phyloP scores from a whole-genome alignment of 2,113 vertebrate species.

The Struthio camelus region DNA sequence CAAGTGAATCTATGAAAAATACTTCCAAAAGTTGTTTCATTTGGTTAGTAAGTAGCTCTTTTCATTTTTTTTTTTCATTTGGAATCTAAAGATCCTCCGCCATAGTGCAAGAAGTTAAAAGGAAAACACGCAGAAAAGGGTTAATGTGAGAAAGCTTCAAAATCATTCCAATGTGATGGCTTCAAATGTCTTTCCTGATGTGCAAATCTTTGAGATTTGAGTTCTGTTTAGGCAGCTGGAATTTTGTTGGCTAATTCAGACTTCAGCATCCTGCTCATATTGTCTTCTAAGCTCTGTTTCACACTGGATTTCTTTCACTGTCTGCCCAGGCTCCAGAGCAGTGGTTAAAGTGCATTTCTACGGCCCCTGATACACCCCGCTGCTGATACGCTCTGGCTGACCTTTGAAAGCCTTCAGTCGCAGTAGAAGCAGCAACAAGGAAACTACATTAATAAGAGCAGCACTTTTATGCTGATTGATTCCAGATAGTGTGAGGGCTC shows the following conservation, averaged over 20 bases:
- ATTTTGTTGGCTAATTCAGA: background rate
- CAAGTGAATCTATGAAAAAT: background rate
- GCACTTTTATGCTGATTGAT: background rate
- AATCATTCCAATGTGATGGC: background rate
- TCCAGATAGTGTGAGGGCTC: background rate
- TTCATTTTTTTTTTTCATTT: background rate
- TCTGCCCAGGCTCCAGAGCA: background rate
- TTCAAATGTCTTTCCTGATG: background rate
- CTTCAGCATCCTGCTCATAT: background rate
- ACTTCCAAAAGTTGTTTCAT: background rate
- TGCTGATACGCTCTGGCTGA: rapidly evolving
- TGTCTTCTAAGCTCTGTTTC: background rate
- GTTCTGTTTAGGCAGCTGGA: slow-evolving; percentile 3
- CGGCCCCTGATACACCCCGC: background rate
- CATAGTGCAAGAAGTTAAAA: background rate
- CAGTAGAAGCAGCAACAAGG: background rate
- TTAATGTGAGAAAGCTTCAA: background rate
- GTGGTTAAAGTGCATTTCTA: background rate
- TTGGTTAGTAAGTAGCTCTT: background rate
- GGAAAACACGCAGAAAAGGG: background rate
- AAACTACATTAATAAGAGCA: slow-evolving; percentile 7
- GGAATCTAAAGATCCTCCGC: background rate
- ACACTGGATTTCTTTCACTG: background rate
- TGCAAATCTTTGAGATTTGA: background rate
- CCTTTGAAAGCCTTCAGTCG: slow-evolving; percentile 2